Evolutionary conservation across 2,888 invertebrate species (phyloP).

Genomic region (Agrenia bidenticulata): DNA sequence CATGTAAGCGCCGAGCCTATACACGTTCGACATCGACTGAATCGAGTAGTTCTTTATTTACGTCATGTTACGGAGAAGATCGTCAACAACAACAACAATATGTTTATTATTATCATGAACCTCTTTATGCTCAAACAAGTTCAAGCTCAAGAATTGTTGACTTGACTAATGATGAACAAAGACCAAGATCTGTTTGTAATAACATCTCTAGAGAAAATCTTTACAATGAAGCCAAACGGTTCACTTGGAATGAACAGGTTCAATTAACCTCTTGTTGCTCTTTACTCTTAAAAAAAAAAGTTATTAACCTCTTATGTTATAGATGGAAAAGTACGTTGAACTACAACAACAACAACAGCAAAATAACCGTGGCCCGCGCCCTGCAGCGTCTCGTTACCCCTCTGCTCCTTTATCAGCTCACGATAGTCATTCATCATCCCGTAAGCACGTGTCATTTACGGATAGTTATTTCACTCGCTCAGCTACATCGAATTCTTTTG

Average conservation of each 20-base stretch:
- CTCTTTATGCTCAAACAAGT: constrained; percentile 3
- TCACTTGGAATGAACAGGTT: constrained; percentile 51
- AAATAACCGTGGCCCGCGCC: no score
- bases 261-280: not conserved
- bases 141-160: constrained; percentile 22
- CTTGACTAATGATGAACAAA: constrained; percentile 19
- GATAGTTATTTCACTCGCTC: constrained; percentile 36
- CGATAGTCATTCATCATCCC: no score
- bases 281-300: no score
- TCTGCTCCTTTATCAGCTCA: constrained; percentile 40
- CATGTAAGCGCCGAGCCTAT: not conserved
- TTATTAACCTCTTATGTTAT: no score
- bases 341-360: constrained; percentile 2
- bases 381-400: constrained; percentile 38
- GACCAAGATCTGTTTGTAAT: constrained; percentile 11
- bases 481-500: constrained; percentile 47
- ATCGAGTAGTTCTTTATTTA: not conserved
- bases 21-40: not conserved
- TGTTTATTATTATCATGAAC: constrained; percentile 9
- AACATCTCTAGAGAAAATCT: constrained; percentile 40
- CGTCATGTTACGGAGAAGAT: not conserved
- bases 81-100: not conserved
- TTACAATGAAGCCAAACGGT: constrained; percentile 48
- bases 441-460: constrained; percentile 77
- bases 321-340: constrained; percentile 48